phyloP scores from a whole-genome alignment of 1,140 invertebrate genomes.

The Araneus ventricosus region DNA sequence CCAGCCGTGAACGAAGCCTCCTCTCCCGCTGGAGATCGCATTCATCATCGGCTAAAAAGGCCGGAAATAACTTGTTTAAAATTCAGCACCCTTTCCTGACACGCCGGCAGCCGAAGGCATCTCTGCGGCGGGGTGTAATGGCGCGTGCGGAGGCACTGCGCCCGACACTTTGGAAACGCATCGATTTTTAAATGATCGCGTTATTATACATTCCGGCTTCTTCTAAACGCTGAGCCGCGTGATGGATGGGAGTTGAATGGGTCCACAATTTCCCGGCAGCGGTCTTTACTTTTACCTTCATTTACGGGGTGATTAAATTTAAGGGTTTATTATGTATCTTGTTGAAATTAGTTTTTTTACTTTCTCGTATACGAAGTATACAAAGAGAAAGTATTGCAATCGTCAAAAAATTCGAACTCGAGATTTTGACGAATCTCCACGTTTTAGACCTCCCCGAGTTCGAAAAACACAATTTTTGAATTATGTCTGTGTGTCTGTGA shows the following conservation, averaged over 20 bases:
- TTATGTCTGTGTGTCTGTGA: no score
- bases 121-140: constrained; percentile 47
- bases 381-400: no score
- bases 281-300: no score
- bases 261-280: no score
- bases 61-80: constrained; percentile 69
- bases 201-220: not conserved
- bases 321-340: no score
- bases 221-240: not conserved
- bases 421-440: no score
- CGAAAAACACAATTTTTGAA: no score
- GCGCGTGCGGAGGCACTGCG: constrained; percentile 24
- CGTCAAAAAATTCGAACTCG: no score
- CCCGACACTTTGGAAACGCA: constrained; percentile 62
- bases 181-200: constrained; percentile 63
- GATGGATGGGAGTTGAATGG: not conserved
- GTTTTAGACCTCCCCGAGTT: no score
- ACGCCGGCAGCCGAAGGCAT: not conserved
- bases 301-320: no score
- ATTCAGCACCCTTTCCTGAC: constrained; percentile 73
- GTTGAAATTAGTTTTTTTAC: no score
- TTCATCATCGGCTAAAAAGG: constrained; percentile 41
- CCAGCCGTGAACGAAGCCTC: not conserved
- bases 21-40: not conserved
- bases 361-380: no score